Evolutionary conservation across 2,113 vertebrate species (phyloP).

Genomic region (Gila orcuttii): DNA sequence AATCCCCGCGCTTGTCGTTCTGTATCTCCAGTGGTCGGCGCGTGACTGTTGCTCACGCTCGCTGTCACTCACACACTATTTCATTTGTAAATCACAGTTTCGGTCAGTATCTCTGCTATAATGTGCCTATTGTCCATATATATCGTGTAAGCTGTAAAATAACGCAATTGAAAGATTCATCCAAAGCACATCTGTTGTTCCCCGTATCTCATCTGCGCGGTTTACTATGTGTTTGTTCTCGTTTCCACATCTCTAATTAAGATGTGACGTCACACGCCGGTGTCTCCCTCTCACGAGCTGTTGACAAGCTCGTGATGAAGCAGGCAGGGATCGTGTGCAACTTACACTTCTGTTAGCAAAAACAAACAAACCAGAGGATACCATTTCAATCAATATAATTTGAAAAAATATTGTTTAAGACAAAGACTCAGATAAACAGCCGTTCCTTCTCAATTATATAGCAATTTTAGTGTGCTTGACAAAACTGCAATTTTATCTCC

Average conservation of each 20-base stretch:
- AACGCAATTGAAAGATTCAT: neutral
- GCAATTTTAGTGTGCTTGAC: no score
- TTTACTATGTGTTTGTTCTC: neutral
- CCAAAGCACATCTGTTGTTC: neutral
- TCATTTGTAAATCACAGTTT: neutral
- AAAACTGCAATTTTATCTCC: no score
- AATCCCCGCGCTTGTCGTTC: neutral
- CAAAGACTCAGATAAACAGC: no score
- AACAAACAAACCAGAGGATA: neutral
- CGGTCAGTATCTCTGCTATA: neutral
- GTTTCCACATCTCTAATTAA: conserved; percentile 28
- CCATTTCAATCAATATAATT: neutral
- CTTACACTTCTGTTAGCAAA: neutral
- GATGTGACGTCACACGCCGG: neutral
- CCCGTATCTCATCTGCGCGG: neutral
- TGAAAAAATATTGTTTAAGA: neutral
- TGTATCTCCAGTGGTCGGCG: neutral
- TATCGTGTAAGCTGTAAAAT: neutral
- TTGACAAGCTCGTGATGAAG: neutral
- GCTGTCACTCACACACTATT: neutral
- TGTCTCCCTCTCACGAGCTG: neutral
- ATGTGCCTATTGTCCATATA: neutral
- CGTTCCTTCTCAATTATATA: no score
- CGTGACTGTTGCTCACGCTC: conserved; percentile 1
- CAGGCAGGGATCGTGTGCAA: neutral